Percentiles rank a stretch among this genome's conserved stretches.
Evolutionary conservation across 2,888 invertebrate species (phyloP).

Genomic region (Agonum fuliginosum): DNA sequence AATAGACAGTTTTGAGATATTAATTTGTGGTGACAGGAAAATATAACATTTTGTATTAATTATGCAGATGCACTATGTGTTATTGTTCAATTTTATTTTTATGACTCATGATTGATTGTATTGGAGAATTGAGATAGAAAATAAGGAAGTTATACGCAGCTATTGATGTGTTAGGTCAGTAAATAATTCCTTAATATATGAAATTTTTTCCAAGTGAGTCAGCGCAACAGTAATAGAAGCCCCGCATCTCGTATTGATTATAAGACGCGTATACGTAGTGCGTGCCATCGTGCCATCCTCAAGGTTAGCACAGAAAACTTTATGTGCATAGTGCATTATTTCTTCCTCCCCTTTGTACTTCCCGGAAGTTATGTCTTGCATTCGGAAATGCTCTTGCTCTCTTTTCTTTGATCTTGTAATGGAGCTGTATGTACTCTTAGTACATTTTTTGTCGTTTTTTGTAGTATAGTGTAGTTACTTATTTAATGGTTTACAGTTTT

Average conservation of each 20-base stretch:
- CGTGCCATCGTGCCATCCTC: constrained; percentile 20
- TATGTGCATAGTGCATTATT: constrained; percentile 29
- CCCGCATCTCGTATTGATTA: constrained; percentile 32
- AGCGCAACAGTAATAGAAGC: constrained; percentile 24
- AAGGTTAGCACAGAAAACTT: constrained; percentile 18
- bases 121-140: no score
- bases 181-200: constrained; percentile 22
- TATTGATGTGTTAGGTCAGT: constrained; percentile 27
- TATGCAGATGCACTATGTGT: neutral
- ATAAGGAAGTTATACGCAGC: neutral
- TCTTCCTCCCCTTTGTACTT: neutral
- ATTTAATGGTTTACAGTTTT: no score
- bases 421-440: no score
- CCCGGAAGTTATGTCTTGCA: constrained; percentile 9
- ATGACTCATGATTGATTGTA: no score
- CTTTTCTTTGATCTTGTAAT: no score
- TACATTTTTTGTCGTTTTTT: no score
- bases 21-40: no score
- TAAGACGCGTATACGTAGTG: constrained; percentile 10
- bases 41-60: neutral
- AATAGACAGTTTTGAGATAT: no score
- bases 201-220: constrained; percentile 21
- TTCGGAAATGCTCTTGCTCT: neutral
- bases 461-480: no score
- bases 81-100: no score